These are phyloP conservation scores for Galerucella nymphaeae DNA, from an alignment of 2,888 invertebrate genomes.

Conservation along the genomic window DNA sequence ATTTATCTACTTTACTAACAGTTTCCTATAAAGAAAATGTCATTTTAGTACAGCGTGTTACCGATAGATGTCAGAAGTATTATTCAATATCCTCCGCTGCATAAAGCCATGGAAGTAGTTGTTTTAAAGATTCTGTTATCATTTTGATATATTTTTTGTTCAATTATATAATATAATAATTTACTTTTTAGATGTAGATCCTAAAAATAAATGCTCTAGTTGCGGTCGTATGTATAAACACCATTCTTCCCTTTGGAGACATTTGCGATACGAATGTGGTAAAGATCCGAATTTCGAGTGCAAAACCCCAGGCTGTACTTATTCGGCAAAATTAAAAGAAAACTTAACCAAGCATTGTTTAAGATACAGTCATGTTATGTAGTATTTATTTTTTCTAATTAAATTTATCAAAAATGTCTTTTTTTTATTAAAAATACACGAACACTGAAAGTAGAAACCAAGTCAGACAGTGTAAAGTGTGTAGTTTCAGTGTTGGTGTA, in stretches of 20 bases:
- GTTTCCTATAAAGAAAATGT: too few relatives aligned
- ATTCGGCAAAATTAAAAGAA: conserved; percentile 18
- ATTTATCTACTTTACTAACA: too few relatives aligned
- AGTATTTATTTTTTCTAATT: background rate
- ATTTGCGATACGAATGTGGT: conserved; percentile 19
- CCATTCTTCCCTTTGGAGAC: conserved; percentile 1
- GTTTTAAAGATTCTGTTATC: too few relatives aligned
- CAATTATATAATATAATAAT: background rate
- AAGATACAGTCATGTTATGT: conserved; percentile 6
- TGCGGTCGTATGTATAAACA: conserved; percentile 15
- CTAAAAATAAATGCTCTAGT: background rate
- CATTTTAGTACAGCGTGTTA: too few relatives aligned
- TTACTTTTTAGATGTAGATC: background rate
- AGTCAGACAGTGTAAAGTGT: too few relatives aligned
- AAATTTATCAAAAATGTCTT: background rate
- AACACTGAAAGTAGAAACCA: too few relatives aligned
- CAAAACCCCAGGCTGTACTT: conserved; percentile 1
- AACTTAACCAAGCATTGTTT: conserved; percentile 19
- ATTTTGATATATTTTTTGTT: too few relatives aligned
- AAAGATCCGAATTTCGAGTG: conserved; percentile 22
- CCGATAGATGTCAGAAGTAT: too few relatives aligned
- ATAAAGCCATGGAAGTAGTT: too few relatives aligned
- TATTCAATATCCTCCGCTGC: too few relatives aligned
- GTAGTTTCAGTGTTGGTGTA: too few relatives aligned
- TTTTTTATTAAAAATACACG: background rate